Conservation (phyloP, 2,888 invertebrate genomes). For the Diplazon laetatorius region DNA sequence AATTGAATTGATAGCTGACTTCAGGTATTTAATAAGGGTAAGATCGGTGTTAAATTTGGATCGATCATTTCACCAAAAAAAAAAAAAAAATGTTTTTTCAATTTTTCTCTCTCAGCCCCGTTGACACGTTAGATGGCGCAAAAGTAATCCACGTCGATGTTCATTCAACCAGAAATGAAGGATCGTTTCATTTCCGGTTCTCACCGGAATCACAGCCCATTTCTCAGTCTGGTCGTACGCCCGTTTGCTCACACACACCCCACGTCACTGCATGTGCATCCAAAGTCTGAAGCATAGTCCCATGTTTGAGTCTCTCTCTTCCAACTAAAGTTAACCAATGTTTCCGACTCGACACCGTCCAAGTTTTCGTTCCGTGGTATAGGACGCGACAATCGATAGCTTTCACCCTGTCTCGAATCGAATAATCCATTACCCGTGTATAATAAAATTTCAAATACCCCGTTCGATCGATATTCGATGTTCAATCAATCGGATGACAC, state of each 20-base stretch:
- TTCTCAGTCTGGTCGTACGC: slow-evolving; percentile 62
- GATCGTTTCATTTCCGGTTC: slow-evolving; percentile 69
- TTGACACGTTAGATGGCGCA: slow-evolving; percentile 24
- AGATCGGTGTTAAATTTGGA: too few species aligned
- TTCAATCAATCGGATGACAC: slow-evolving; percentile 37
- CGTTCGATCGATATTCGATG: slow-evolving; percentile 56
- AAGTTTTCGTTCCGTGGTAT: slow-evolving; percentile 28
- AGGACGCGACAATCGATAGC: slow-evolving; percentile 1
- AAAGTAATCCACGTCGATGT: slow-evolving; percentile 47
- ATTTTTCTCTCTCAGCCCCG: too few species aligned
- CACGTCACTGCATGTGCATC: background rate
- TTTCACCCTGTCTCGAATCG: slow-evolving; percentile 18
- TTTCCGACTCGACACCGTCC: slow-evolving; percentile 19
- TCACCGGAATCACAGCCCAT: slow-evolving; percentile 67
- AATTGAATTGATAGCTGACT: too few species aligned
- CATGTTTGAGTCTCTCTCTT: slow-evolving; percentile 19
- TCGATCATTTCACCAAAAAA: too few species aligned
- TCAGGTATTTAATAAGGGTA: too few species aligned
- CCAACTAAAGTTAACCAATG: slow-evolving; percentile 13
- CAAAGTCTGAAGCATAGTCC: slow-evolving; percentile 2
- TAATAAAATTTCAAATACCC: slow-evolving; percentile 30
- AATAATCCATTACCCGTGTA: slow-evolving; percentile 38
- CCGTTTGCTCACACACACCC: slow-evolving; percentile 9
- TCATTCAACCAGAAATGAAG: slow-evolving; percentile 64
- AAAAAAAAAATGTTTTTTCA: too few species aligned